Evolutionary conservation across 2,797 vertebrate species (phyloP), one percentile per base, ranked within the genome.

Genomic region (Scomberomorus guttatus): DNA sequence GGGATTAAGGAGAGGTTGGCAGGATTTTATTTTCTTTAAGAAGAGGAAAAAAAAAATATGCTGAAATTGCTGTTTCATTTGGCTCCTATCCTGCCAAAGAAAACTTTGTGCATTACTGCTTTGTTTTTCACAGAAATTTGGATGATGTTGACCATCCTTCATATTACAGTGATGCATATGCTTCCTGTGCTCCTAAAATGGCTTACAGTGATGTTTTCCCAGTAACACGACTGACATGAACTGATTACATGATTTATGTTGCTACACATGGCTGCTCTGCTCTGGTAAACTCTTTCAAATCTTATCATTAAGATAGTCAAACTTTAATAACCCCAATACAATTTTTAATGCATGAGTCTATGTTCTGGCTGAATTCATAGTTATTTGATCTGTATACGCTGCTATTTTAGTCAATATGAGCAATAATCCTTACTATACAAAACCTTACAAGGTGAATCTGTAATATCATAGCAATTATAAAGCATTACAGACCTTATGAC

Each of bases 11-110:
- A 44, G 64, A 73, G n/a, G 34, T 39, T 84, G 71, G 76, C 68
- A 70, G 58, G 75, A 77, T 77, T 75, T 75, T 69, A 62, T 86
- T 89, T 87, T 79, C 44, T 83, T 50, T 44, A 12, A 75, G 37
- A n/a, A n/a, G n/a, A n/a, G 6, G 58, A 24, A 39, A n/a, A 6
- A 32, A 22, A 75, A 79, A n/a, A n/a, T n/a, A 54, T 37, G 29
- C 51, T 80, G 61, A 85, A 72, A 55, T 72, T 52, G 24, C 48
- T 48, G 55, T 77, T 86, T 83, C 13, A n/a, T 72, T 69, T 87
- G 80, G 80, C 71, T 67, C 39, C 48, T 3, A 60, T 75, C 75
- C 82, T 75, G 59, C 67, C 67, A 82, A 87, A 55, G 82, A 82
- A 76, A 76, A 60, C 37, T 63, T 29, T 29, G 48, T 55, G 46